Evolutionary conservation across 1,140 invertebrate species (phyloP).

Genomic region (Solen grandis): DNA sequence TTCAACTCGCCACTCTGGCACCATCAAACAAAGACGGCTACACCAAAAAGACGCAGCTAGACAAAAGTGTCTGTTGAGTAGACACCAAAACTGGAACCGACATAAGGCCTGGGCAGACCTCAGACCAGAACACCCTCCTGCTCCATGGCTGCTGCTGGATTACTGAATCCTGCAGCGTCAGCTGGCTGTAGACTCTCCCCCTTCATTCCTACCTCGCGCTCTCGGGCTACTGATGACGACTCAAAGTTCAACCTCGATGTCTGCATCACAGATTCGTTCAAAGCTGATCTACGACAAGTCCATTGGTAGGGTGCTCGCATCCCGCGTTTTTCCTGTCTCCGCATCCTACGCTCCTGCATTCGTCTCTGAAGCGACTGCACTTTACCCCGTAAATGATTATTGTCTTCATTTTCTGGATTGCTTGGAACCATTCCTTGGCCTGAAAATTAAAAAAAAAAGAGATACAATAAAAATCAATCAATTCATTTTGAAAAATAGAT

Average conservation of each 20-base stretch:
- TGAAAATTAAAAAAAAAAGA: no score
- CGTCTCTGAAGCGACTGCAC: conserved; percentile 42
- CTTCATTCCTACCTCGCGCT: conserved; percentile 20
- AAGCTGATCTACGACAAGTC: conserved; percentile 11
- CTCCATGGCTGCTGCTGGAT: conserved; percentile 29
- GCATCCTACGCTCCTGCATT: conserved; percentile 46
- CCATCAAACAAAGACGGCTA: conserved; percentile 34
- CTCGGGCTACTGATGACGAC: conserved; percentile 21
- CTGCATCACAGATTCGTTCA: not conserved
- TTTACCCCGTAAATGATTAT: conserved; percentile 34
- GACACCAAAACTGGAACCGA: conserved; percentile 39
- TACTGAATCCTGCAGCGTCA: conserved; percentile 5
- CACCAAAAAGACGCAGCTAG: not conserved
- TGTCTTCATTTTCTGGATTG: not conserved
- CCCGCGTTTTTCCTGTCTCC: conserved; percentile 43
- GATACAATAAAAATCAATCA: no score
- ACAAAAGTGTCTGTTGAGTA: conserved; percentile 54
- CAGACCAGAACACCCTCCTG: conserved; percentile 52
- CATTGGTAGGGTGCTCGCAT: conserved; percentile 50
- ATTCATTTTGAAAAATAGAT: no score
- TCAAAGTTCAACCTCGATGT: conserved; percentile 7
- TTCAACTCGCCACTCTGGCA: not conserved
- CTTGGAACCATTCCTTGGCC: not conserved
- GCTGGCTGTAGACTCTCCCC: conserved; percentile 11
- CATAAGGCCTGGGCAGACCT: conserved; percentile 18